Base-by-base conservation (phyloP, 1,140 invertebrate genomes). In the Brachionus calyciflorus region DNA sequence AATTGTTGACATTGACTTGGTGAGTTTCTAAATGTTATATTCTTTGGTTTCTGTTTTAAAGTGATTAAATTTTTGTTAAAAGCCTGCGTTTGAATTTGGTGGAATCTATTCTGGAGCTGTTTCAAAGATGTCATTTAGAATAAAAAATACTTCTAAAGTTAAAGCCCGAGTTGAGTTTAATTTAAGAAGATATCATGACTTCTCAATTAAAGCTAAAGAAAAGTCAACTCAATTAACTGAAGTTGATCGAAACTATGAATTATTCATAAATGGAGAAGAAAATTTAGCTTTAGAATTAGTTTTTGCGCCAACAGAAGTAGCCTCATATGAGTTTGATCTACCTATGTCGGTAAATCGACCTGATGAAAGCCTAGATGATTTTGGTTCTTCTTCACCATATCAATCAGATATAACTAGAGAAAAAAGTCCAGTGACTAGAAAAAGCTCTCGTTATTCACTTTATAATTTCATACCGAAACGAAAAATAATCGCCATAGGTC, bases 71-170 rank as follows among this genome's bases (percentile, higher is more conserved):
- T 78, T 57, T 60, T 53, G 48, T 30, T 81, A 81, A 21, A 79
- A 85, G 84, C 60, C 79, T 10, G 79, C 77, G 12, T 84, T 85
- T 79, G 80, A 83, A 68, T 81, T 85, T 80, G 83, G 83, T 53
- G 84, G 84, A 19, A 82, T 85, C 0, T 84, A 80, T 65, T 83
- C 82, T 80, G 83, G 83, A 14, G 82, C 82, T 19, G 78, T 79
- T 17, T 78, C 79, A 7, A 80, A 79, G 5, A 75, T 82, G 7
- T 77, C 80, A 4, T 85, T 85, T 77, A 80, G 78, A 48, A 57
- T 85, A 24, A 78, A 75, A 9, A 85, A 85, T 78, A 83, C 48
- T 12, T 19, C 44, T 19, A 76, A 57, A 55, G 73, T 83, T 7
- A 81, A 82, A 75, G 79, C 80, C 17, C 81, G 80, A 55, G 57